Conservation (phyloP, 2,888 invertebrate genomes). For the Andricus quercusramuli region DNA sequence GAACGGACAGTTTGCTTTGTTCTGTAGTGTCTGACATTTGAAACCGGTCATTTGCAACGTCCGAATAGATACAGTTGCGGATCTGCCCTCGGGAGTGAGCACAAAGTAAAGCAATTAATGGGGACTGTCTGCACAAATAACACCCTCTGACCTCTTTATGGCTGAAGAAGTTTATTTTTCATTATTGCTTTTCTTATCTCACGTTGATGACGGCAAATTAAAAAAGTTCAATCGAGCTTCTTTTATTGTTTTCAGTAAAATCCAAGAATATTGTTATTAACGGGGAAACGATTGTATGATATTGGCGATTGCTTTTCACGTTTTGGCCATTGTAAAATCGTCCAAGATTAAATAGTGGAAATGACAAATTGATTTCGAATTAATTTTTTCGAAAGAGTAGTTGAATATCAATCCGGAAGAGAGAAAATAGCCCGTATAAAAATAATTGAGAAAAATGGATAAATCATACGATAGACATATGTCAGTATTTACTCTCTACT, state of each 20-base stretch:
- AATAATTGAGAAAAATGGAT: neutral
- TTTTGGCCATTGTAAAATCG: neutral
- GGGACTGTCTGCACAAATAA: constrained; percentile 7
- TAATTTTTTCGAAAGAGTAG: neutral
- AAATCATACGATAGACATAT: neutral
- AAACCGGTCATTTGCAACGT: constrained; percentile 7
- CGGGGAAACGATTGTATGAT: neutral
- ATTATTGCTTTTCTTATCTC: neutral
- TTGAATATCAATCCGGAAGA: too few species aligned
- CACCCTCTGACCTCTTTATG: neutral
- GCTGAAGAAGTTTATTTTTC: neutral
- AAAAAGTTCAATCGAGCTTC: neutral
- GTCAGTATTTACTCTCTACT: neutral
- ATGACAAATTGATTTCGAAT: neutral
- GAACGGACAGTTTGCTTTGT: constrained; percentile 15
- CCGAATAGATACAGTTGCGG: neutral
- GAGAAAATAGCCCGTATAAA: neutral
- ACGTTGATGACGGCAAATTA: neutral
- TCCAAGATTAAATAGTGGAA: neutral
- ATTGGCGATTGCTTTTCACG: neutral
- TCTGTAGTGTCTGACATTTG: constrained; percentile 1
- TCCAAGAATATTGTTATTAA: neutral
- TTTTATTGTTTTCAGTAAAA: neutral
- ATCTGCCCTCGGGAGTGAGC: neutral
- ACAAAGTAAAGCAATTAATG: constrained; percentile 13